Evolutionary conservation across 2,797 vertebrate species (phyloP).

Genomic region (Intellagama lesueurii): DNA sequence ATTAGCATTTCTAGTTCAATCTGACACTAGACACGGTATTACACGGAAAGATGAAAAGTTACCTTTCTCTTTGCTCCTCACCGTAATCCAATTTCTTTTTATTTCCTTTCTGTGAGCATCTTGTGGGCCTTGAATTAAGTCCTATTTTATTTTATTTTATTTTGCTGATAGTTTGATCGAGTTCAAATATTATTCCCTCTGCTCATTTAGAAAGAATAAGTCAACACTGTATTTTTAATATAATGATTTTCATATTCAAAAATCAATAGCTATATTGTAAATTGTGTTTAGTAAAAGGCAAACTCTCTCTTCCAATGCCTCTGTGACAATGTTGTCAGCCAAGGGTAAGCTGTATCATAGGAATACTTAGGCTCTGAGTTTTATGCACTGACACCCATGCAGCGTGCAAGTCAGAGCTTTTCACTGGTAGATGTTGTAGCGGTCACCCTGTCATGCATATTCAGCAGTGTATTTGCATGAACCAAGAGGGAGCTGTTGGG

Average conservation of each 20-base stretch:
- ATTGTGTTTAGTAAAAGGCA: background rate
- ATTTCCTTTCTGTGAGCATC: background rate
- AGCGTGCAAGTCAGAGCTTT: background rate
- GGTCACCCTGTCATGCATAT: too few relatives aligned
- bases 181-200: background rate
- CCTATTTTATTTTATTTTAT: background rate
- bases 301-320: background rate
- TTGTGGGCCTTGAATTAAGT: background rate
- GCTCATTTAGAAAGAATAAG: background rate
- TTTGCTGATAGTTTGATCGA: background rate
- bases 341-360: background rate
- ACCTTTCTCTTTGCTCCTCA: slow-evolving; percentile 13
- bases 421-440: background rate
- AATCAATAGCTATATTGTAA: background rate
- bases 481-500: too few relatives aligned
- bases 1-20: slow-evolving; percentile 29
- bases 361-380: background rate
- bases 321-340: background rate
- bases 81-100: background rate
- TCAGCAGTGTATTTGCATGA: too few relatives aligned
- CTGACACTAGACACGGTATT: background rate
- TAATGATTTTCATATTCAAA: background rate
- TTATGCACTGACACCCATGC: background rate
- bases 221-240: background rate
- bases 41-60: background rate